Conservation (phyloP, 2,888 invertebrate species). For the Leucoptera coffeella region DNA sequence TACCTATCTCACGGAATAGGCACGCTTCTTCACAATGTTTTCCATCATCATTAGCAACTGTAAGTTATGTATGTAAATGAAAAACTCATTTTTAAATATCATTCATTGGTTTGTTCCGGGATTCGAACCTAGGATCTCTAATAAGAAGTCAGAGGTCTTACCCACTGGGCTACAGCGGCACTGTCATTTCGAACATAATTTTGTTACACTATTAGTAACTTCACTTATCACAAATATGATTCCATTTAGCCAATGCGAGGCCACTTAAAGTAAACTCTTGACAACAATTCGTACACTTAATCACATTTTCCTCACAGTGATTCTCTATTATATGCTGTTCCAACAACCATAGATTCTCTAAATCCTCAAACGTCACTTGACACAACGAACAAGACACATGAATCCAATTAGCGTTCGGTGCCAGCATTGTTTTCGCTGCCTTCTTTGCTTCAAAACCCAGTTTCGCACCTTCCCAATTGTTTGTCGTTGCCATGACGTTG, state of each 20-base stretch:
- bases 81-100: no score
- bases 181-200: no score
- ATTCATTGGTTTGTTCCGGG: no score
- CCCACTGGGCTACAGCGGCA: no score
- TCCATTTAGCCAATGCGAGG: not conserved
- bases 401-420: not conserved
- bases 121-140: no score
- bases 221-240: slow-evolving; percentile 1
- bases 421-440: not conserved
- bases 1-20: no score
- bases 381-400: not conserved
- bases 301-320: not conserved
- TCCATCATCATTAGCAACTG: no score
- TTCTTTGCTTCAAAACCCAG: not conserved
- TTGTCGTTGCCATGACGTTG: not conserved
- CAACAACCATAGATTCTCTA: not conserved
- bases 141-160: no score
- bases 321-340: not conserved
- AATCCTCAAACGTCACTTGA: not conserved
- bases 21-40: no score
- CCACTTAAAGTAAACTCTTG: not conserved
- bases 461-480: not conserved
- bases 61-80: no score
- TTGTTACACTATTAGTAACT: no score
- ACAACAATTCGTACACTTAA: not conserved